A percentile compares a stretch with the other conserved stretches of the same genome.
These are phyloP conservation scores for Leptopilina syphax DNA, from an alignment of 2,888 invertebrate species.

Conservation along the genomic window DNA sequence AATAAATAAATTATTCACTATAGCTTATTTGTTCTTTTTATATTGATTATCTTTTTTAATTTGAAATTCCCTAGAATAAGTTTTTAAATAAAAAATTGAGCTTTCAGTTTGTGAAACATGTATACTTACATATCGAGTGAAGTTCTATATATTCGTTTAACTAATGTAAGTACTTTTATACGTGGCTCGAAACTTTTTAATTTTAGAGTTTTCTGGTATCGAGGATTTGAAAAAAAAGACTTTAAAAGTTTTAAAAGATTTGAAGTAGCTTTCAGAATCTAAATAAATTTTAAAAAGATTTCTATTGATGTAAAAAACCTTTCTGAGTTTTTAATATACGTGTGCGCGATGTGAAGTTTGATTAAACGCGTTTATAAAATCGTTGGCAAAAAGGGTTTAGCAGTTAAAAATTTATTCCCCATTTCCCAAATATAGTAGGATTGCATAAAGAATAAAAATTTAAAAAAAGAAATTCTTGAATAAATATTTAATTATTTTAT, in stretches of 20 bases:
- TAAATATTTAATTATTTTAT: no score
- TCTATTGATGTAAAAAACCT: not conserved
- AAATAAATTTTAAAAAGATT: constrained; percentile 21
- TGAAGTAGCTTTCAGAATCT: constrained; percentile 1
- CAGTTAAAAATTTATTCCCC: no score
- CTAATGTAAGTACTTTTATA: constrained; percentile 10
- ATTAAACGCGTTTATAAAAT: not conserved
- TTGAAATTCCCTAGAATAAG: not conserved
- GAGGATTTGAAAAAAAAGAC: not conserved
- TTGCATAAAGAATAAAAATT: no score
- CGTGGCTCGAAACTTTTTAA: constrained; percentile 13
- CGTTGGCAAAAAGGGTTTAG: no score
- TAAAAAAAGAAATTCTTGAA: no score
- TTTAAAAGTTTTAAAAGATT: constrained; percentile 15
- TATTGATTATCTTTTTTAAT: not conserved
- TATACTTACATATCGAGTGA: not conserved
- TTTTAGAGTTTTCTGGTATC: constrained; percentile 6
- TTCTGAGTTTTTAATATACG: not conserved
- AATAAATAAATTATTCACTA: no score
- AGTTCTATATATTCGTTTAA: constrained; percentile 11
- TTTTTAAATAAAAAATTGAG: not conserved
- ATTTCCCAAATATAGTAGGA: no score
- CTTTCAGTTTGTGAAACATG: not conserved
- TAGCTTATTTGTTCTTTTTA: no score
- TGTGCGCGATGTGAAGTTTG: not conserved